These are phyloP conservation scores for Hyles euphorbiae DNA, from an alignment of 1,140 invertebrate species.

Conservation along the genomic window DNA sequence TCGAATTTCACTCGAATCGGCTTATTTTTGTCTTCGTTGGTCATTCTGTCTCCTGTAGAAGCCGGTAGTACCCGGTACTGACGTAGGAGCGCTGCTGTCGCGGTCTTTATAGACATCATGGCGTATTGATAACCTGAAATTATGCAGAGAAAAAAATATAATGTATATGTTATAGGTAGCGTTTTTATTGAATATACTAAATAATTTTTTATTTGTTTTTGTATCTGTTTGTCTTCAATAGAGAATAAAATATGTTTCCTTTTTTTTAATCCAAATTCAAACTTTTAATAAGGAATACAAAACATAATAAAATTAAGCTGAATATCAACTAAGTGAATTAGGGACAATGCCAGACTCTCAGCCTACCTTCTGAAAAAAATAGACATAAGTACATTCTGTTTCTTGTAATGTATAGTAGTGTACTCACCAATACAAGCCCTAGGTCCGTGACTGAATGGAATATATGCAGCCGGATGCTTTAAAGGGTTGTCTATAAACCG, in stretches of 20 bases:
- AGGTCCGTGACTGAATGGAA: constrained; percentile 77
- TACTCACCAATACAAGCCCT: constrained; percentile 76
- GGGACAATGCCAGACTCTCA: too few species aligned
- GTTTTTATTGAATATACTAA: too few species aligned
- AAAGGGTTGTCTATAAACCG: constrained; percentile 76
- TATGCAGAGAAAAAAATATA: background rate
- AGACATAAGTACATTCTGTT: too few species aligned
- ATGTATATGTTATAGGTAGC: background rate
- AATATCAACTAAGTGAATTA: too few species aligned
- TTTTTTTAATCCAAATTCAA: too few species aligned
- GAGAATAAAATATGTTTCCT: too few species aligned
- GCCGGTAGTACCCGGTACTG: constrained; percentile 30
- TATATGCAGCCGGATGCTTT: constrained; percentile 64
- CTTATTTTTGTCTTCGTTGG: background rate
- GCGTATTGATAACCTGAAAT: constrained; percentile 51
- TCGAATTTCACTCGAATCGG: constrained; percentile 18
- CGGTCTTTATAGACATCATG: constrained; percentile 53
- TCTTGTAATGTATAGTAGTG: background rate
- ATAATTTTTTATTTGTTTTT: too few species aligned
- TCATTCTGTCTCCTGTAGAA: background rate
- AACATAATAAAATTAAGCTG: too few species aligned
- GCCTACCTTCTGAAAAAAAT: too few species aligned
- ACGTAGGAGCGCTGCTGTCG: constrained; percentile 37
- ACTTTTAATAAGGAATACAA: too few species aligned
- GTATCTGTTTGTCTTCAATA: too few species aligned